phyloP scores from a whole-genome alignment of 2,113 vertebrate species.

The Plotosus lineatus region DNA sequence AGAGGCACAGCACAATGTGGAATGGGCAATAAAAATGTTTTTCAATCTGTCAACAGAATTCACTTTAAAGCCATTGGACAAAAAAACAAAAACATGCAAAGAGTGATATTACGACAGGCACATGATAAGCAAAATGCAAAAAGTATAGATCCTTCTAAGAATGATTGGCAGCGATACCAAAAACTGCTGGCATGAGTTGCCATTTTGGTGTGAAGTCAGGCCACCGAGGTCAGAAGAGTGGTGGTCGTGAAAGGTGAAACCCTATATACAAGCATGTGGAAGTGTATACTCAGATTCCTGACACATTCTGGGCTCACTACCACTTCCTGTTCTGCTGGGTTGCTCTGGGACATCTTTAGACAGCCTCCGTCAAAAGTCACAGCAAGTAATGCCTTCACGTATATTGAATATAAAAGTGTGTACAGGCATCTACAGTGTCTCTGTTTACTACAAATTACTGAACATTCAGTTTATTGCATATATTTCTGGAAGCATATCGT shows the following conservation, averaged over 20 bases:
- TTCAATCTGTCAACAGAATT: background rate
- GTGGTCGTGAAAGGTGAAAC: slow-evolving; percentile 59
- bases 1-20: slow-evolving; percentile 12
- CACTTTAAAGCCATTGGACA: background rate
- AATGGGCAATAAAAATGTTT: slow-evolving; percentile 25
- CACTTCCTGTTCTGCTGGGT: slow-evolving; percentile 68
- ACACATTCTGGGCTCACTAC: slow-evolving; percentile 67
- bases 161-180: slow-evolving; percentile 23
- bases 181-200: slow-evolving; percentile 29
- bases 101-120: background rate
- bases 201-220: slow-evolving; percentile 45
- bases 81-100: slow-evolving; percentile 8
- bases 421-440: slow-evolving; percentile 17
- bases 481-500: slow-evolving; percentile 4
- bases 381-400: slow-evolving; percentile 60
- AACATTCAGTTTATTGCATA: background rate
- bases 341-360: slow-evolving; percentile 58
- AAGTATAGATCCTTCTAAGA: slow-evolving; percentile 31
- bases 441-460: background rate
- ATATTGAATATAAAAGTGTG: slow-evolving; percentile 59
- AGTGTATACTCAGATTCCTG: slow-evolving; percentile 64
- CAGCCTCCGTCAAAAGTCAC: slow-evolving; percentile 67
- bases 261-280: slow-evolving; percentile 52
- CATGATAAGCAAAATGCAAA: slow-evolving; percentile 14
- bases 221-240: slow-evolving; percentile 45